Evolutionary conservation across 2,797 vertebrate species (phyloP).

Genomic region (Fundulus diaphanus): DNA sequence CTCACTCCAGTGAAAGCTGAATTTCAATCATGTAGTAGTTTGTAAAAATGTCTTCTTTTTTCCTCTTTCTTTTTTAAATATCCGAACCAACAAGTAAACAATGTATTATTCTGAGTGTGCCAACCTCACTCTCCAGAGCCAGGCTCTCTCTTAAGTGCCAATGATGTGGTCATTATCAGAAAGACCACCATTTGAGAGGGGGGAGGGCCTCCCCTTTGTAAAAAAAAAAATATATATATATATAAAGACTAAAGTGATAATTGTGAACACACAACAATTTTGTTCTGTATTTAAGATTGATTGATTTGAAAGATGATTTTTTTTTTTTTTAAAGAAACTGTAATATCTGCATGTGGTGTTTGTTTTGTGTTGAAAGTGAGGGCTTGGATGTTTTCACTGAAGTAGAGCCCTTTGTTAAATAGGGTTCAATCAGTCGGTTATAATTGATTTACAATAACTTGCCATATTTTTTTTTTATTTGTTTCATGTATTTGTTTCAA

Average conservation of each 20-base stretch:
- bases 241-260: slow-evolving; percentile 82
- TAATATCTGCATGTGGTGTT: slow-evolving; percentile 91
- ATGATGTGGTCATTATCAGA: slow-evolving; percentile 84
- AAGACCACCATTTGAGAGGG: slow-evolving; percentile 82
- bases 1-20: slow-evolving; percentile 72
- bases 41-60: slow-evolving; percentile 67
- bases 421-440: slow-evolving; percentile 77
- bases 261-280: slow-evolving; percentile 76
- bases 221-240: too few relatives aligned
- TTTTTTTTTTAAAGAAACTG: slow-evolving; percentile 79
- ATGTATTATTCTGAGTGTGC: slow-evolving; percentile 90
- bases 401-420: slow-evolving; percentile 67
- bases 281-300: slow-evolving; percentile 84
- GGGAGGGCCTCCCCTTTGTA: slow-evolving; percentile 76
- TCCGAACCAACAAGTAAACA: slow-evolving; percentile 84
- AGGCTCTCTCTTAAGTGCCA: slow-evolving; percentile 91
- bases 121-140: slow-evolving; percentile 87
- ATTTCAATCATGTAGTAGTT: slow-evolving; percentile 74
- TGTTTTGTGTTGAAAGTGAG: slow-evolving; percentile 82
- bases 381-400: slow-evolving; percentile 77
- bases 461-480: slow-evolving; percentile 82
- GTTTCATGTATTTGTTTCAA: slow-evolving; percentile 88
- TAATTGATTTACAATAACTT: slow-evolving; percentile 84
- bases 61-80: slow-evolving; percentile 66
- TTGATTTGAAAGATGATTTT: slow-evolving; percentile 77